A percentile compares a stretch with the other conserved stretches of the same genome.
phyloP scores from a whole-genome alignment of 2,888 invertebrate genomes.

The Catonia carolina region DNA sequence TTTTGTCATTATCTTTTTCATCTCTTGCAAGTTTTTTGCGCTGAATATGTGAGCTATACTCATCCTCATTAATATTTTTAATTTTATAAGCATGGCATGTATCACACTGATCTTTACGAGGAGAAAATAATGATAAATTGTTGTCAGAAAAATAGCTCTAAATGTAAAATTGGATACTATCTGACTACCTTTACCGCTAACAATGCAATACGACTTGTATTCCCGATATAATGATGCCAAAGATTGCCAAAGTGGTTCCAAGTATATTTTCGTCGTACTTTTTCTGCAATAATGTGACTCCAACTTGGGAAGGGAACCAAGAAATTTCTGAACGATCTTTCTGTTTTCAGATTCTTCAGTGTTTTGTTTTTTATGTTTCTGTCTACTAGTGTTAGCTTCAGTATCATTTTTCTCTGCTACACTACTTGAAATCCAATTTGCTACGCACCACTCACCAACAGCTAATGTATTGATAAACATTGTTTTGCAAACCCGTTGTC shows the following conservation, averaged over 20 bases:
- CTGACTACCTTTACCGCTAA: background rate
- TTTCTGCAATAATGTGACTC: constrained; percentile 15
- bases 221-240: background rate
- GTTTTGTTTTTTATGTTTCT: constrained; percentile 2
- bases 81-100: constrained; percentile 9
- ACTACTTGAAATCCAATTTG: background rate
- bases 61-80: background rate
- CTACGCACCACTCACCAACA: background rate
- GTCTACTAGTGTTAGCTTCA: background rate
- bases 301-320: constrained; percentile 13
- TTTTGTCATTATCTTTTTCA: constrained; percentile 8
- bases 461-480: constrained; percentile 4
- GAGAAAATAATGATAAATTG: constrained; percentile 25
- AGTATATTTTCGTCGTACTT: constrained; percentile 3
- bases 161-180: background rate
- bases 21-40: background rate
- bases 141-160: background rate
- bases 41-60: background rate
- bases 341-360: no score
- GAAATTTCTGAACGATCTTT: no score
- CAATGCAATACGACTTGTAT: constrained; percentile 12
- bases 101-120: constrained; percentile 20
- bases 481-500: background rate
- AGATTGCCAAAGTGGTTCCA: constrained; percentile 4
- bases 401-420: constrained; percentile 8